phyloP scores from a whole-genome alignment of 2,797 vertebrate genomes.

The Pterois miles region DNA sequence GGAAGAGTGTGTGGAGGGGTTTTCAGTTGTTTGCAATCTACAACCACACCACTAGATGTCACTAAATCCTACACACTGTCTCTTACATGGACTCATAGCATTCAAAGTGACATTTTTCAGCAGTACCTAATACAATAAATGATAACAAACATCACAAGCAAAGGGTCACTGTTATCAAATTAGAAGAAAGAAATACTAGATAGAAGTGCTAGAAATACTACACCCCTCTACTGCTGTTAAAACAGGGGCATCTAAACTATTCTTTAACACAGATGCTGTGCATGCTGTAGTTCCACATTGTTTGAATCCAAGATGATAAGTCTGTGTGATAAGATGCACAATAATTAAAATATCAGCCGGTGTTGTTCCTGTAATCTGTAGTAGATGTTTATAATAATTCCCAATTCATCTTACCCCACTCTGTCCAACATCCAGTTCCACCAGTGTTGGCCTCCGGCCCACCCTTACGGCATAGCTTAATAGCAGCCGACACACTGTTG shows the following conservation, averaged over 20 bases:
- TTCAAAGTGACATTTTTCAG: not conserved
- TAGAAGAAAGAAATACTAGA: too few relatives aligned
- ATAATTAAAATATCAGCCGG: not conserved
- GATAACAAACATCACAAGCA: not conserved
- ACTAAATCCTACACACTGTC: too few relatives aligned
- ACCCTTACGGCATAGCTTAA: conserved; percentile 95
- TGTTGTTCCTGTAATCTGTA: not conserved
- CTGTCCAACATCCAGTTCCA: conserved; percentile 97
- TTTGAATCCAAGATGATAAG: not conserved
- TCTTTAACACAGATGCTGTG: not conserved
- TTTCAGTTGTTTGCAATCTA: too few relatives aligned
- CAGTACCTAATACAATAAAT: not conserved
- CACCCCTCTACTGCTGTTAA: not conserved
- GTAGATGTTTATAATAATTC: not conserved
- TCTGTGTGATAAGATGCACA: not conserved
- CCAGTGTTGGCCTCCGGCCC: conserved; percentile 93
- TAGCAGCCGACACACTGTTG: conserved; percentile 93
- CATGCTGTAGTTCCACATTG: not conserved
- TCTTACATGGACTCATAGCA: not conserved
- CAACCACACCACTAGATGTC: too few relatives aligned
- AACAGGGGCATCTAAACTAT: not conserved
- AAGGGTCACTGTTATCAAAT: not conserved
- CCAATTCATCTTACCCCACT: conserved; percentile 84
- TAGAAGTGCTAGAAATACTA: not conserved
- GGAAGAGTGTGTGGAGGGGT: too few relatives aligned